Evolutionary conservation across 2,113 vertebrate species (phyloP), one percentile per base, ranked within the genome.

Genomic region (Perognathus longimembris): DNA sequence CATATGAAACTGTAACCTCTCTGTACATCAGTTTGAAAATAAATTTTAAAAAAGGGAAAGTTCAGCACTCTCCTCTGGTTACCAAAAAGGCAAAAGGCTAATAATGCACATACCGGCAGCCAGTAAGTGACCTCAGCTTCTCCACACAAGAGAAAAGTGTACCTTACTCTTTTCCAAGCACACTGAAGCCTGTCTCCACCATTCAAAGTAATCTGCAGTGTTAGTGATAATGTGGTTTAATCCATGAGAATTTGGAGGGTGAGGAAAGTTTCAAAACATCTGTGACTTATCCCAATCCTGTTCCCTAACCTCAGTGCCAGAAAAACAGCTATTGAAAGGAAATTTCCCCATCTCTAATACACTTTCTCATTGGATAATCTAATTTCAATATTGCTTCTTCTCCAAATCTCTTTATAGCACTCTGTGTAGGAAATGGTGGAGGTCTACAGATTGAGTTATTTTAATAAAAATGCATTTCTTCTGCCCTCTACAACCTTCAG

Each of bases 401-500:
- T 24, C 71, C 67, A 76, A 6, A 34, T 78, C 38, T 79, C 66
- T 79, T 71, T 81, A 71, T 67, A 70, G 69, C 71, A 81, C 87
- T 79, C 88, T 80, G 12, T 36, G 8, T 76, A 74, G n/a, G 57
- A 59, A 82, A 84, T 54, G 63, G 32, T 77, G 57, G 34, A 20
- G 32, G 38, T 66, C 32, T 34, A 54, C 54, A 73, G 70, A 57
- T 12, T 1, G 30, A 63, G 1, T 69, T 71, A 73, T 84, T 94
- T 88, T 69, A 83, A 73, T 91, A 71, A 75, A 95, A 76, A 74
- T 70, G 36, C 3, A 38, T 79, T 77, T 80, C 61, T 81, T 74
- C 42, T 95, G 83, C 74, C 89, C 85, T 89, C 73, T 69, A 8
- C 74, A 89, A 91, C 93, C 86, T 96, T 93, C 81, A 88, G 92